Evolutionary conservation across 2,888 invertebrate genomes (phyloP).

Genomic region (Drosophila dives): DNA sequence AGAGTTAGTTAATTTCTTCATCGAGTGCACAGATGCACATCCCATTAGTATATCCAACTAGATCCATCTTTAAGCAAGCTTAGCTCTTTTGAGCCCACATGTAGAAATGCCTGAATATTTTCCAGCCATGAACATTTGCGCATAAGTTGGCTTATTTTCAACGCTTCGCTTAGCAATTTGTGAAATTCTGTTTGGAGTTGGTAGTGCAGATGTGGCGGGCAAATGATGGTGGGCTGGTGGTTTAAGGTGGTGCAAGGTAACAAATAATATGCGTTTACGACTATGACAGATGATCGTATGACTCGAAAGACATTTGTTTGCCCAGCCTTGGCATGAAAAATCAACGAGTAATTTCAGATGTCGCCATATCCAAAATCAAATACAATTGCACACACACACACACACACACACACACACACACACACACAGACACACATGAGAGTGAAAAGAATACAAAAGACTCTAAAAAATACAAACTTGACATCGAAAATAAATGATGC

Average conservation of each 20-base stretch:
- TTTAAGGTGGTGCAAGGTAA: constrained; percentile 31
- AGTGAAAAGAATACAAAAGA: constrained; percentile 72
- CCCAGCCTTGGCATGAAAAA: constrained; percentile 49
- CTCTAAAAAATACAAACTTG: constrained; percentile 71
- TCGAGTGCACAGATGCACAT: constrained; percentile 33
- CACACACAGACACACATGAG: constrained; percentile 28
- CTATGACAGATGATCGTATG: constrained; percentile 60
- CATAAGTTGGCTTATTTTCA: constrained; percentile 72
- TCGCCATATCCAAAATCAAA: constrained; percentile 44
- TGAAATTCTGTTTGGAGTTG: constrained; percentile 67
- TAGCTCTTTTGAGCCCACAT: constrained; percentile 13
- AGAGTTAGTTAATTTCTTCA: constrained; percentile 18
- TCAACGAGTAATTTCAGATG: constrained; percentile 52
- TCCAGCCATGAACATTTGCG: constrained; percentile 22
- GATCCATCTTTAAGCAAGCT: constrained; percentile 18
- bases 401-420: constrained; percentile 12
- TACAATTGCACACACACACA: constrained; percentile 18
- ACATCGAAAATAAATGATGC: constrained; percentile 80
- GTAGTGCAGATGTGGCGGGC: constrained; percentile 22
- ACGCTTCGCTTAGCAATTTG: constrained; percentile 77
- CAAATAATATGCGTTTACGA: constrained; percentile 60
- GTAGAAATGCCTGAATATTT: neutral
- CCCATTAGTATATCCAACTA: neutral
- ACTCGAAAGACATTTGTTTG: constrained; percentile 19
- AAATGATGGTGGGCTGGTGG: neutral